Conservation (phyloP, 2,797 vertebrate species). For the Ibycter americanus region DNA sequence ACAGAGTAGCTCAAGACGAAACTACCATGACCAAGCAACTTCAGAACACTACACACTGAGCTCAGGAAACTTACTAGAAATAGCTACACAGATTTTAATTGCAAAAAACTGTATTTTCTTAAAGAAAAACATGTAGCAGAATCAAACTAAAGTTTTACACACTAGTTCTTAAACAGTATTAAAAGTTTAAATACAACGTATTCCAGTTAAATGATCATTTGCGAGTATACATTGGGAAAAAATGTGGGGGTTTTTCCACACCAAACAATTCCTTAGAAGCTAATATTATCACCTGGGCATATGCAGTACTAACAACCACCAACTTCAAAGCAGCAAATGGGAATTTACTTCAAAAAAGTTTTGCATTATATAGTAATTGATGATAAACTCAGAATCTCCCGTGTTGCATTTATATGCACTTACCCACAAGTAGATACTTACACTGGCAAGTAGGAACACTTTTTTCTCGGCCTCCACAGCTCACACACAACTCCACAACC, state of each 20-base stretch:
- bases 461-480: not conserved
- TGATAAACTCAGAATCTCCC: not conserved
- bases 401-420: not conserved
- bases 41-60: not conserved
- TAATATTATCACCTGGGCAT: not conserved
- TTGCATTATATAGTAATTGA: not conserved
- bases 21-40: not conserved
- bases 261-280: not conserved
- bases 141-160: not conserved
- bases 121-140: not conserved
- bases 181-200: not conserved
- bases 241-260: not conserved
- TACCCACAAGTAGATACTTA: not conserved
- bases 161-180: not conserved
- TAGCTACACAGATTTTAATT: not conserved
- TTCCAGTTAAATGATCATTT: not conserved
- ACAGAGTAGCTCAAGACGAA: not conserved
- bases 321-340: not conserved
- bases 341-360: not conserved
- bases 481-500: not conserved
- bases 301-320: not conserved
- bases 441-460: not conserved
- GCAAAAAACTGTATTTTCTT: not conserved
- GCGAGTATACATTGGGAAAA: not conserved
- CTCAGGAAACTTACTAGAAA: not conserved